phyloP scores from a whole-genome alignment of 2,113 vertebrate species.

The Paralichthys olivaceus region DNA sequence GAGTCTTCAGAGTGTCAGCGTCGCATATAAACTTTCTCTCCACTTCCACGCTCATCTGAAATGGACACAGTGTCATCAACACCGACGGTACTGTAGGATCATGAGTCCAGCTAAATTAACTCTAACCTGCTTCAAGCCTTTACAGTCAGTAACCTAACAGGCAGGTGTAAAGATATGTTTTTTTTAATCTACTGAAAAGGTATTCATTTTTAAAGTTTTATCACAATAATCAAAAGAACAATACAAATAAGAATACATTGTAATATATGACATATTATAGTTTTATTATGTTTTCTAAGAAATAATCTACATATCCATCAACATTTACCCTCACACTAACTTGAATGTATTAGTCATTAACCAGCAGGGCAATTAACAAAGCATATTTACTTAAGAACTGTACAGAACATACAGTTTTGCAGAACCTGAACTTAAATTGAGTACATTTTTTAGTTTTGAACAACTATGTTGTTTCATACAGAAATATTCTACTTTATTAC shows the following conservation, averaged over 20 bases:
- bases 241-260: no score
- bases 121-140: neutral
- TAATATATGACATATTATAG: no score
- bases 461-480: no score
- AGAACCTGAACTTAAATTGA: neutral
- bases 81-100: neutral
- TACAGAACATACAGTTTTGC: neutral
- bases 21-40: slow-evolving; percentile 83
- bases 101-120: neutral
- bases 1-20: slow-evolving; percentile 67
- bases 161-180: neutral
- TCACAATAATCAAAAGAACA: neutral
- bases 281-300: no score
- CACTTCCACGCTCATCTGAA: slow-evolving; percentile 83
- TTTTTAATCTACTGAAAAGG: neutral
- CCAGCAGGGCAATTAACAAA: no score
- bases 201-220: neutral
- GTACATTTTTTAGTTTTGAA: neutral
- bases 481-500: no score
- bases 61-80: slow-evolving; percentile 28
- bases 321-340: no score
- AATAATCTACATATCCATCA: no score
- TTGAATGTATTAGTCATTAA: no score
- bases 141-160: neutral
- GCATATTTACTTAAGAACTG: no score